Evolutionary conservation across 1,140 invertebrate genomes (phyloP).

Genomic region (Micrasema minimum): DNA sequence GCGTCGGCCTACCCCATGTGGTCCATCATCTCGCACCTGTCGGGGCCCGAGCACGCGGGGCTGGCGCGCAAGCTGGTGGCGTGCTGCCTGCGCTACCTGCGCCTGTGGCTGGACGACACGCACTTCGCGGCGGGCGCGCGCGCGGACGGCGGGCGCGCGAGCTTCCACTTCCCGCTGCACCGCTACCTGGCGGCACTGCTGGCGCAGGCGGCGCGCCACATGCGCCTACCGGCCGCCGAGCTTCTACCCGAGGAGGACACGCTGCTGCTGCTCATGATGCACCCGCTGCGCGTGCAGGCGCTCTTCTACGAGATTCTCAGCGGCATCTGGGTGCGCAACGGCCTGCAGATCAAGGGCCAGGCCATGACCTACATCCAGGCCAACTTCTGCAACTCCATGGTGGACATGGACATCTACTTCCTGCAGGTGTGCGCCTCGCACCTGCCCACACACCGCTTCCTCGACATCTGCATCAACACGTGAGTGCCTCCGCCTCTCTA

Average conservation of each 20-base stretch:
- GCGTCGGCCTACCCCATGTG: slow-evolving; percentile 97
- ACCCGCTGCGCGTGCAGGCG: slow-evolving; percentile 92
- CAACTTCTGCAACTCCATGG: slow-evolving; percentile 98
- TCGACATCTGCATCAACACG: slow-evolving; percentile 90
- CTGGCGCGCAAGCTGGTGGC: slow-evolving; percentile 80
- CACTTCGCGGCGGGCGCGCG: slow-evolving; percentile 75
- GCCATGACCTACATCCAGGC: slow-evolving; percentile 99
- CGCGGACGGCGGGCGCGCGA: slow-evolving; percentile 84
- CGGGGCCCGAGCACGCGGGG: slow-evolving; percentile 75
- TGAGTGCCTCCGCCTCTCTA: slow-evolving; percentile 59
- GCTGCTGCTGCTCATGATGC: slow-evolving; percentile 85
- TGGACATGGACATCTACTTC: slow-evolving; percentile 95
- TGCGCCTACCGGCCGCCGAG: slow-evolving; percentile 79
- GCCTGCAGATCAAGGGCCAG: slow-evolving; percentile 96
- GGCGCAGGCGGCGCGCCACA: slow-evolving; percentile 86
- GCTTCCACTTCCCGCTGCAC: slow-evolving; percentile 96
- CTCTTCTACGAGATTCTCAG: slow-evolving; percentile 94
- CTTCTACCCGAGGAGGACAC: slow-evolving; percentile 82
- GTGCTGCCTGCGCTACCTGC: slow-evolving; percentile 79
- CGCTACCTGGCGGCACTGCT: slow-evolving; percentile 93
- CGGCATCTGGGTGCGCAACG: slow-evolving; percentile 96
- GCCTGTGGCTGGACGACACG: slow-evolving; percentile 88
- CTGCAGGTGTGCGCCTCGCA: slow-evolving; percentile 92
- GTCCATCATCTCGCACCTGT: slow-evolving; percentile 90
- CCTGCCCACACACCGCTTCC: slow-evolving; percentile 85